A percentile compares a stretch with the other conserved stretches of the same genome.
phyloP scores from a whole-genome alignment of 2,888 invertebrate species.

The Ecliptopera silaceata region DNA sequence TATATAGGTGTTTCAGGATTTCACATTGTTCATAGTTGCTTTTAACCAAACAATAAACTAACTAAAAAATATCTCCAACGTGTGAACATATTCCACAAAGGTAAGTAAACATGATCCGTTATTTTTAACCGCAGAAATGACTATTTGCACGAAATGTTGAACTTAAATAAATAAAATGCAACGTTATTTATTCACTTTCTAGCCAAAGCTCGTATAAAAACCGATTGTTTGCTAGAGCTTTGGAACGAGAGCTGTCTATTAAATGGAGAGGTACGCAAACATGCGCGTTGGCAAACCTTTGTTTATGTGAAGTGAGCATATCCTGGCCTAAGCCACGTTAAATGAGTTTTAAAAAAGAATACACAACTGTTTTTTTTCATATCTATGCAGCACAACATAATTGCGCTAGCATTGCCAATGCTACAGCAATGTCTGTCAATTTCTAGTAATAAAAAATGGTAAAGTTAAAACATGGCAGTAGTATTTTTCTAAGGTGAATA shows the following conservation, averaged over 20 bases:
- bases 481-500: no score
- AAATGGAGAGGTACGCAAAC: conserved; percentile 45
- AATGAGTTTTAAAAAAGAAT: not conserved
- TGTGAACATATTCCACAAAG: not conserved
- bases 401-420: no score
- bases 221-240: conserved; percentile 43
- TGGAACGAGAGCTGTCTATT: conserved; percentile 41
- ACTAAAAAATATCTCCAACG: no score
- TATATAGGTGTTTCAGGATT: no score
- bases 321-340: not conserved
- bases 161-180: conserved; percentile 15
- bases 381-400: no score
- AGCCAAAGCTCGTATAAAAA: conserved; percentile 31
- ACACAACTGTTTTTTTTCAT: no score
- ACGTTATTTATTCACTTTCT: conserved; percentile 26
- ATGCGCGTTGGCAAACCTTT: conserved; percentile 41
- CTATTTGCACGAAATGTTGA: conserved; percentile 9
- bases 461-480: no score
- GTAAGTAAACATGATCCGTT: not conserved
- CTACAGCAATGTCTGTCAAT: no score
- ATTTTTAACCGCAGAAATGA: conserved; percentile 6
- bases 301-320: conserved; percentile 33
- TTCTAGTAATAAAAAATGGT: no score
- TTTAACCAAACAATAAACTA: no score
- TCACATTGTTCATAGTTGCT: no score